Conservation (phyloP, 2,797 vertebrate genomes). For the Parotocinclus haroldoi region DNA sequence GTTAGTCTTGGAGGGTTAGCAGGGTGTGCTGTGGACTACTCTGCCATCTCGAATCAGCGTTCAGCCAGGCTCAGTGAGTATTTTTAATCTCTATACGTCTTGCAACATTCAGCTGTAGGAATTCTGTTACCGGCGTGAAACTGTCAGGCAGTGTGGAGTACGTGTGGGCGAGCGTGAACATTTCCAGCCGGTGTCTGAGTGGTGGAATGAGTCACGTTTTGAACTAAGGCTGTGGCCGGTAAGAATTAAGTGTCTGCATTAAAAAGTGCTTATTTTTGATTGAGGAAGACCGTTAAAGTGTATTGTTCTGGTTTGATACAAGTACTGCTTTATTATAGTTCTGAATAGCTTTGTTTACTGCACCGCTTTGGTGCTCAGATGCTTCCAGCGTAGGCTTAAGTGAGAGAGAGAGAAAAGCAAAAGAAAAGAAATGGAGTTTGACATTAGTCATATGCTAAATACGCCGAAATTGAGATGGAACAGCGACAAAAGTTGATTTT, state of each 20-base stretch:
- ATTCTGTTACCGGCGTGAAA: constrained; percentile 1
- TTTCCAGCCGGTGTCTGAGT: constrained; percentile 16
- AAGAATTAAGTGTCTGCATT: constrained; percentile 2
- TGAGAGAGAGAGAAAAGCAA: neutral
- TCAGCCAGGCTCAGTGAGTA: constrained; percentile 34
- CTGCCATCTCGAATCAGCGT: constrained; percentile 1
- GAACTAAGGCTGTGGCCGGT: neutral
- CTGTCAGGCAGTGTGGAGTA: constrained; percentile 22
- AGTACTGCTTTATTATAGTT: neutral
- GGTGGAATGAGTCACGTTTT: constrained; percentile 32
- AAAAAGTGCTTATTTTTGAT: constrained; percentile 12
- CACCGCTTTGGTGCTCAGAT: neutral
- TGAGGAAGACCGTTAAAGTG: neutral
- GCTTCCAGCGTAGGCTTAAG: constrained; percentile 1
- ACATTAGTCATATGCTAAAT: constrained; percentile 8
- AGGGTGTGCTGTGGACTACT: constrained; percentile 30
- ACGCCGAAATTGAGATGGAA: constrained; percentile 1
- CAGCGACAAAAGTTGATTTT: neutral
- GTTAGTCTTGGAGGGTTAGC: constrained; percentile 9
- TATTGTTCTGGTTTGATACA: neutral
- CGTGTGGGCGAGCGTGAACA: constrained; percentile 16
- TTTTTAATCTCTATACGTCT: constrained; percentile 12
- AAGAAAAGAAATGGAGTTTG: constrained; percentile 11
- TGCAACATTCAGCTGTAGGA: constrained; percentile 13
- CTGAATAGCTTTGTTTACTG: neutral